Conservation (phyloP, 2,888 invertebrate genomes). For the Cataglyphis altisquamis region DNA sequence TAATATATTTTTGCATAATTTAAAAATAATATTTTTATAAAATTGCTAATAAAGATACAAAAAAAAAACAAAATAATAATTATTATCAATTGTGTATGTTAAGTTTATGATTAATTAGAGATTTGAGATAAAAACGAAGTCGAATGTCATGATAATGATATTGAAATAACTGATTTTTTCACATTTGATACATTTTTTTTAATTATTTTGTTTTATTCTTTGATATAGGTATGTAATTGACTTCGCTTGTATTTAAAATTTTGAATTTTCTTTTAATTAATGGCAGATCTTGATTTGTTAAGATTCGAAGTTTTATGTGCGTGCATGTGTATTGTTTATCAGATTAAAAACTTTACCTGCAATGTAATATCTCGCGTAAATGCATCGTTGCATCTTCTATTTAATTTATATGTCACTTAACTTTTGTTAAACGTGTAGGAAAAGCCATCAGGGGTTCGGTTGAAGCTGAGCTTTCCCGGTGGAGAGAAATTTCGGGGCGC, state of each 20-base stretch:
- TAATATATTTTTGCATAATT: background rate
- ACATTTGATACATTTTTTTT: background rate
- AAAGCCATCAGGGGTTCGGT: constrained; percentile 95
- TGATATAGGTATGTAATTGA: background rate
- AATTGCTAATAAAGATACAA: background rate
- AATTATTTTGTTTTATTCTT: background rate
- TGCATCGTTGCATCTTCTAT: background rate
- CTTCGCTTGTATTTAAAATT: background rate
- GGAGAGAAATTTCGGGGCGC: constrained; percentile 93
- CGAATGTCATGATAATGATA: background rate
- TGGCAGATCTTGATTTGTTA: background rate
- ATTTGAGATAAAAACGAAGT: background rate
- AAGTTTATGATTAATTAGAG: background rate
- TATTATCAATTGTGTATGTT: background rate
- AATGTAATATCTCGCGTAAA: background rate
- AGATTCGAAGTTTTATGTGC: background rate
- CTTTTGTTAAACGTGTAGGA: constrained; percentile 94
- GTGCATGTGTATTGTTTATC: background rate
- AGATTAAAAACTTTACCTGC: background rate
- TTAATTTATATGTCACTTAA: constrained; percentile 72
- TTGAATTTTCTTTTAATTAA: background rate
- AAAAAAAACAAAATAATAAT: background rate
- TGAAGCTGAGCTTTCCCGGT: constrained; percentile 94
- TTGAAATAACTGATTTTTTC: background rate
- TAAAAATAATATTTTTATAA: background rate